A percentile compares a stretch with the other conserved stretches of the same genome.
Conservation (phyloP, 30 jellyfish, hydroid and myxozoan genomes). For the Morbakka virulenta region DNA sequence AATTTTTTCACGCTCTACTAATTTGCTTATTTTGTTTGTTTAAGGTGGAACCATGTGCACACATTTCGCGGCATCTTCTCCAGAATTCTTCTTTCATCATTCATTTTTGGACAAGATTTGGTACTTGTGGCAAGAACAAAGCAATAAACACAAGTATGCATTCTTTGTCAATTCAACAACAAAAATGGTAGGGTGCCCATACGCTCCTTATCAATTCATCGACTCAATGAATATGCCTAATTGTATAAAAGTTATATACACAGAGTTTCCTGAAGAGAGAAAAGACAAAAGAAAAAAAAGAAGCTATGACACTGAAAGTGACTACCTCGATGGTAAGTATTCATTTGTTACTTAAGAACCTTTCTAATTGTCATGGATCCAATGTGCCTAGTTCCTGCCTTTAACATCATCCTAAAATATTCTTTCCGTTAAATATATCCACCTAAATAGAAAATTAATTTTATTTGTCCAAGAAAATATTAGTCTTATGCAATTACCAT, state of each 20-base stretch:
- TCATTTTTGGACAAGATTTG: conserved; percentile 87
- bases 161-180: conserved; percentile 33
- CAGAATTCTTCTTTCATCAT: conserved; percentile 89
- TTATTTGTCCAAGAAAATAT: too few species aligned
- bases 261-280: conserved; percentile 43
- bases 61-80: conserved; percentile 90
- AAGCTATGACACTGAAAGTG: conserved; percentile 2
- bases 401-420: too few species aligned
- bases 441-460: too few species aligned
- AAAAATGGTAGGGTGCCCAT: conserved; percentile 74
- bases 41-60: conserved; percentile 98
- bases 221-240: conserved; percentile 85
- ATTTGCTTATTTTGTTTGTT: too few species aligned
- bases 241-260: conserved; percentile 56
- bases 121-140: conserved; percentile 84
- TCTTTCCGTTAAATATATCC: too few species aligned
- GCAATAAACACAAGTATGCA: conserved; percentile 63
- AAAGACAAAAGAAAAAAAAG: conserved; percentile 20
- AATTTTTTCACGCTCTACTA: too few species aligned
- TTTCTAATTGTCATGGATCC: too few species aligned
- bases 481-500: too few species aligned
- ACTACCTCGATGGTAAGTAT: conserved; percentile 47
- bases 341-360: background rate
- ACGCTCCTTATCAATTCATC: conserved; percentile 48
- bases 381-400: too few species aligned